These are phyloP conservation scores for Acromyrmex charruanus DNA, from an alignment of 1,140 invertebrate genomes.

Conservation along the genomic window DNA sequence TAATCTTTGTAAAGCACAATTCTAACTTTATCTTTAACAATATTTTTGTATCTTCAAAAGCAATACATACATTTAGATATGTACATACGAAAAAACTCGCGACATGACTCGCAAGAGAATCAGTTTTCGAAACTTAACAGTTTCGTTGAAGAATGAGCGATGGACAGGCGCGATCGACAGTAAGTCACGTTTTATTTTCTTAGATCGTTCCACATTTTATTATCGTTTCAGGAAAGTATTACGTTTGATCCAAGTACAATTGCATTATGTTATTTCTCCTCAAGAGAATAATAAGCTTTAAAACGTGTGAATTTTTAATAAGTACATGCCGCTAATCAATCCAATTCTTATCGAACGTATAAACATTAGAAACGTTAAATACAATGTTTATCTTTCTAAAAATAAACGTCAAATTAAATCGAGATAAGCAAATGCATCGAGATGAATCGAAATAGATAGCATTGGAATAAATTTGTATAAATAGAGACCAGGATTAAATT, in stretches of 20 bases:
- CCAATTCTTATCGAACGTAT: not conserved
- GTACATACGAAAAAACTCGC: conserved; percentile 14
- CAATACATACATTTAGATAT: conserved; percentile 1
- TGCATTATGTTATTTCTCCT: not conserved
- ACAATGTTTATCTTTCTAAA: conserved; percentile 20
- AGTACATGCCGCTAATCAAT: not conserved
- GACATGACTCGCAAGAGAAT: conserved; percentile 36
- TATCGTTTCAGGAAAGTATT: not conserved
- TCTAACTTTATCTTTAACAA: not conserved
- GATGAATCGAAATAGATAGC: conserved; percentile 32
- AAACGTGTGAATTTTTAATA: not conserved
- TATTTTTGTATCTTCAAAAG: not conserved
- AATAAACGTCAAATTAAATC: conserved; percentile 29
- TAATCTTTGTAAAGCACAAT: not conserved
- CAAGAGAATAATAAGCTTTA: not conserved
- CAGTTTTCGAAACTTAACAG: conserved; percentile 55
- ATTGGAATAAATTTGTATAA: conserved; percentile 51
- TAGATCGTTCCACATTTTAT: not conserved
- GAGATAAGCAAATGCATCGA: conserved; percentile 12
- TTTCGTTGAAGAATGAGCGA: conserved; percentile 30
- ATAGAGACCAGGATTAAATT: conserved; percentile 35
- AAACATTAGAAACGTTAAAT: not conserved
- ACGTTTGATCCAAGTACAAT: conserved; percentile 2
- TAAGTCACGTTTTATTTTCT: conserved; percentile 68
- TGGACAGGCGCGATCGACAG: conserved; percentile 31